phyloP scores from a whole-genome alignment of 2,888 invertebrate species.

The Sipha maydis region DNA sequence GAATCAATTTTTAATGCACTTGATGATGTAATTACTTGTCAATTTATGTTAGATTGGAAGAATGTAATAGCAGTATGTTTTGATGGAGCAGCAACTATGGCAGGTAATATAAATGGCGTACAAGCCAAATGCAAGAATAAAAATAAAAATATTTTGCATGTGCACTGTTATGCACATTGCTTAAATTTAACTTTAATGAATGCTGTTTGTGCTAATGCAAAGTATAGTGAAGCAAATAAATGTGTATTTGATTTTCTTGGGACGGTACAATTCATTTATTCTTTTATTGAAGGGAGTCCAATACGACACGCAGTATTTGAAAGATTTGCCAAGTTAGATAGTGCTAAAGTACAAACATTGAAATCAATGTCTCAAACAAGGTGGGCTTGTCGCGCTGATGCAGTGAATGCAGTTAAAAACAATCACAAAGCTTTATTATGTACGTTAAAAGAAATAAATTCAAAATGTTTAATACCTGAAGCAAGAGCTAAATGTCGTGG shows the following conservation, averaged over 20 bases:
- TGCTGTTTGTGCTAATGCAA: neutral
- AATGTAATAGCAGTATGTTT: conserved; percentile 57
- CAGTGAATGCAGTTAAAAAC: conserved; percentile 42
- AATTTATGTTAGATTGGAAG: conserved; percentile 26
- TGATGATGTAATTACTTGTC: conserved; percentile 29
- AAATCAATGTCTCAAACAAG: conserved; percentile 33
- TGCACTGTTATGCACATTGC: no score
- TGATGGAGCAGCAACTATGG: conserved; percentile 61
- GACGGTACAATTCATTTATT: conserved; percentile 54
- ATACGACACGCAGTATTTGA: no score
- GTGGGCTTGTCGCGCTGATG: conserved; percentile 46
- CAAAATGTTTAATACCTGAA: conserved; percentile 29
- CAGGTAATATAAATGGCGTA: no score
- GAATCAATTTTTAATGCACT: conserved; percentile 31
- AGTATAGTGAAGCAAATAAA: conserved; percentile 15
- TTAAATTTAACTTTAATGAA: conserved; percentile 6
- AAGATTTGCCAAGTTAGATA: conserved; percentile 72
- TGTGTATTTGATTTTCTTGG: conserved; percentile 59
- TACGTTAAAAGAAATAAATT: conserved; percentile 26
- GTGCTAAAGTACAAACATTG: conserved; percentile 67
- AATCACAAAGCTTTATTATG: conserved; percentile 23
- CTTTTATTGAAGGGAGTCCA: no score
- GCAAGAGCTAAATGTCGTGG: conserved; percentile 19
- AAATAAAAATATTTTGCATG: no score
- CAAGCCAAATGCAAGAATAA: no score